phyloP scores from a whole-genome alignment of 2,113 vertebrate species.

The Tichodroma muraria region DNA sequence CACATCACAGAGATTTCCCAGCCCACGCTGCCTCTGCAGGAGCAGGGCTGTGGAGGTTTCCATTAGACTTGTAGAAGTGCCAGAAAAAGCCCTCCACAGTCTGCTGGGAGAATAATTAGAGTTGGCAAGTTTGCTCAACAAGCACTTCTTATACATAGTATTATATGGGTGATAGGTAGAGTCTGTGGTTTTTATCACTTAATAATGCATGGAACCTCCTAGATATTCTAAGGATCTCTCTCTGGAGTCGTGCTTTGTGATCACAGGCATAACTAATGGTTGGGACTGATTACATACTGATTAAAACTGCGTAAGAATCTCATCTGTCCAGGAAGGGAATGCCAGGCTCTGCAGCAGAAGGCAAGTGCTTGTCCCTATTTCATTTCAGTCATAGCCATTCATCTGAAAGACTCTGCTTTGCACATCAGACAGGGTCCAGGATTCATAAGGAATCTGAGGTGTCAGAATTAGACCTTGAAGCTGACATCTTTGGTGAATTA shows the following conservation, averaged over 20 bases:
- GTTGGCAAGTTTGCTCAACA: constrained; percentile 29
- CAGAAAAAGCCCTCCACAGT: background rate
- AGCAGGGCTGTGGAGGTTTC: background rate
- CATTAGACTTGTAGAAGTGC: background rate
- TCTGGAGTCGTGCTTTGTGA: background rate
- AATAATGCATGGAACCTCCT: constrained; percentile 27
- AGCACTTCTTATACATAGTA: background rate
- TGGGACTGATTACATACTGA: background rate
- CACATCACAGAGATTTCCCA: background rate
- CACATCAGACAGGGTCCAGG: background rate
- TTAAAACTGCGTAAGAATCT: constrained; percentile 3
- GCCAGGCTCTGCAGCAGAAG: background rate
- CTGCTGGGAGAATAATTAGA: background rate
- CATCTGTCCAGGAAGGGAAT: background rate
- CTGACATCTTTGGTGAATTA: background rate
- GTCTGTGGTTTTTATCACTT: background rate
- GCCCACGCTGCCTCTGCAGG: background rate
- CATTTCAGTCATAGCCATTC: background rate
- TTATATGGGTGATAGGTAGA: background rate
- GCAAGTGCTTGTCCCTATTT: background rate
- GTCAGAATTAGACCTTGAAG: background rate
- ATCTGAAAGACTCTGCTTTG: background rate
- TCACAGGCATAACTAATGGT: constrained; percentile 46
- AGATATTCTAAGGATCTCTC: background rate
- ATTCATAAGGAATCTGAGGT: background rate